Conservation (phyloP, 2,888 invertebrate species). For the Entomobrya proxima region DNA sequence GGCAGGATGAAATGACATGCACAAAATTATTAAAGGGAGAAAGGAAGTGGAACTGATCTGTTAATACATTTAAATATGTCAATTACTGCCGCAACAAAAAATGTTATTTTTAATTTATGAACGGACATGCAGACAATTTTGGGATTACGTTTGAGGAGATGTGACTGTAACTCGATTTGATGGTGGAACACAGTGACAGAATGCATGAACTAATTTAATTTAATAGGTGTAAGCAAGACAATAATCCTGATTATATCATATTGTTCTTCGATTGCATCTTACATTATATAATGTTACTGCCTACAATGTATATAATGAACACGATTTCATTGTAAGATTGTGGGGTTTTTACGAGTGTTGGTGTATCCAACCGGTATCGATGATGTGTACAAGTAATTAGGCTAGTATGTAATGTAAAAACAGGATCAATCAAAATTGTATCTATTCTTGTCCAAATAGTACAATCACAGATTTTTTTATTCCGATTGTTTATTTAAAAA, state of each 20-base stretch:
- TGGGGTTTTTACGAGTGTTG: neutral
- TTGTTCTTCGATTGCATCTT: neutral
- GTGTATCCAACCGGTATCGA: neutral
- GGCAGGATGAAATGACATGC: neutral
- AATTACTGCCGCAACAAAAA: conserved; percentile 5
- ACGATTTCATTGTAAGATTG: neutral
- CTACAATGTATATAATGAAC: neutral
- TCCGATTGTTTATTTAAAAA: neutral
- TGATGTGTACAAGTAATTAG: neutral
- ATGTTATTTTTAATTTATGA: conserved; percentile 9
- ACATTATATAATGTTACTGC: neutral
- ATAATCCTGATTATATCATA: neutral
- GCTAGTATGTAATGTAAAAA: neutral
- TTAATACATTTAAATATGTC: conserved; percentile 16
- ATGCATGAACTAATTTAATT: neutral
- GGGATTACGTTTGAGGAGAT: neutral
- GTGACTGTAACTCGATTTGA: neutral
- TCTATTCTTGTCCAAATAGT: neutral
- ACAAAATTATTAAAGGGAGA: conserved; percentile 2
- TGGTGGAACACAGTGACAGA: neutral
- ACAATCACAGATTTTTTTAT: neutral
- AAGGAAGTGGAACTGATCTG: conserved; percentile 22
- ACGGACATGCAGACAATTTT: neutral
- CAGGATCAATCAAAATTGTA: neutral
- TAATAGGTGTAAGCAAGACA: neutral